Evolutionary conservation across 2,797 vertebrate genomes (phyloP).

Genomic region (Xerus rutilus): DNA sequence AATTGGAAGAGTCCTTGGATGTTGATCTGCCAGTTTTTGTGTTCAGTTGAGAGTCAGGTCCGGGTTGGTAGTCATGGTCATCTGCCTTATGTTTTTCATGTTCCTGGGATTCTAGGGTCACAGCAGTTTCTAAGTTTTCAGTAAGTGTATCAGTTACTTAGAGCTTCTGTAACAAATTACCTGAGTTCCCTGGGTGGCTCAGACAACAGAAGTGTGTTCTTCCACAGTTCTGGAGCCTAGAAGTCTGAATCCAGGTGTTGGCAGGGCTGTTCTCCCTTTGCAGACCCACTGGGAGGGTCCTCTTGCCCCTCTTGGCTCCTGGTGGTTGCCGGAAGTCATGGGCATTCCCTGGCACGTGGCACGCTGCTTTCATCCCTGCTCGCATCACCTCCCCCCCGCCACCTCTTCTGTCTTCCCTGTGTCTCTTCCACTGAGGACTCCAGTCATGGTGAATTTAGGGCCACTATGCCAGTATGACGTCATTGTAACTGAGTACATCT

Average conservation of each 20-base stretch:
- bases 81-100: neutral
- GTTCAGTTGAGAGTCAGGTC: neutral
- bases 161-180: neutral
- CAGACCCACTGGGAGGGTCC: neutral
- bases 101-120: neutral
- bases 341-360: neutral
- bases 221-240: neutral
- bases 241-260: neutral
- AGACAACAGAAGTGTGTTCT: neutral
- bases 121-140: neutral
- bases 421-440: neutral
- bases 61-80: neutral
- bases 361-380: neutral
- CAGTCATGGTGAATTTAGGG: neutral
- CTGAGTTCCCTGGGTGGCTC: neutral
- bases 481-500: neutral
- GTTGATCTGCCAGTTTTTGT: neutral
- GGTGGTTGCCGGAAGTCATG: neutral
- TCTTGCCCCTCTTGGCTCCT: neutral
- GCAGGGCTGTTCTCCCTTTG: rapidly evolving
- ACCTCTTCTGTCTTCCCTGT: neutral
- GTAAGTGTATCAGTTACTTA: neutral
- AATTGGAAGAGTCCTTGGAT: neutral
- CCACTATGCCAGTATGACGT: neutral
- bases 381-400: neutral